Base-by-base conservation (phyloP, 2,888 invertebrate species). In the Baccha elongata region DNA sequence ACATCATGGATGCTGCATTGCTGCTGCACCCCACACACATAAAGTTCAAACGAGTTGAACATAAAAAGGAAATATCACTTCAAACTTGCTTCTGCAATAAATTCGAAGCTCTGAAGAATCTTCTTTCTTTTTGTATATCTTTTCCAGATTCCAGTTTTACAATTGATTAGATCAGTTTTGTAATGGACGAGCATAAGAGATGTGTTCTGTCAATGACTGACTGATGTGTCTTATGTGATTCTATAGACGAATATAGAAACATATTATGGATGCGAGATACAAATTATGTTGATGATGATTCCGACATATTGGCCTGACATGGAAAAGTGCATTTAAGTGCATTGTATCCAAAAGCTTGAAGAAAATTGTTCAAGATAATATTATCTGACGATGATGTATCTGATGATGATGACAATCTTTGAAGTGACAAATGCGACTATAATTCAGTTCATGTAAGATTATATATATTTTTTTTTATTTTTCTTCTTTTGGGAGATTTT, bases 111-210 rank as follows among this genome's bases (percentile, higher is more conserved):
- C 32, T 21, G 1, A 23, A 40, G 42, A 23, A 42, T 42, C 17
- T 60, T 42, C 19, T 44, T 29, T 4, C 6, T 17, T 46, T 50
- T 65, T 58, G 52, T 35, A 26, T 50, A 71, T 71, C 35, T 69
- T 71, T 71, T 48, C 35, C 13, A 42, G 42, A 60, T 60, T 60
- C 23, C 44, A 83, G 72, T 78, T 76, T 52, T 71, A 73, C 78
- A 73, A 83, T 83, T 83, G 78, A 83, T 83, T 83, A 78, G 83
- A 78, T 83, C 71, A 81, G 71, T 81, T 46, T 68, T 40, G 11
- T 44, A 74, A 74, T 65, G 64, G 68, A 67, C 50, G 52, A 53
- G 37, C 19, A 58, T n/a, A 42, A 17, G 3, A 17, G 62, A 35
- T 13, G 35, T 17, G 48, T 48, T 71, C 44, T 68, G 67, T 44